Conservation (phyloP, 2,797 vertebrate genomes). For the Coendou prehensilis region DNA sequence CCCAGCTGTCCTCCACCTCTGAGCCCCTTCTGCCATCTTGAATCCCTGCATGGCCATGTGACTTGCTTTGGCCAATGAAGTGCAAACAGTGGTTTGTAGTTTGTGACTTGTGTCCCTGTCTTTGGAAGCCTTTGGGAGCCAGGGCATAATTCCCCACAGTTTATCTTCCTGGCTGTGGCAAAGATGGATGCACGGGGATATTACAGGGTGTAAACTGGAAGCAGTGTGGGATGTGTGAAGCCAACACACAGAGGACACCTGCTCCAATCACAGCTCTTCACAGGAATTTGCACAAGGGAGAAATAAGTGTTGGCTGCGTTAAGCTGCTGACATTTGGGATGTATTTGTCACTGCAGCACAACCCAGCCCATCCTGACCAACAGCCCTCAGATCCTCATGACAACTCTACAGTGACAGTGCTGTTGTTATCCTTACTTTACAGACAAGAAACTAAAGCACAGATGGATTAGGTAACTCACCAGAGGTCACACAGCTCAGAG, state of each 20-base stretch:
- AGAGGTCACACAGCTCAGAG: not conserved
- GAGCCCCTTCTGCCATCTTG: not conserved
- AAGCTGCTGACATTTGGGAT: not conserved
- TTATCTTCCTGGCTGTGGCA: not conserved
- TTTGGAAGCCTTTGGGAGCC: not conserved
- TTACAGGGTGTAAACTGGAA: not conserved
- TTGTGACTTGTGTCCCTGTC: not conserved
- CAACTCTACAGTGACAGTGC: no score
- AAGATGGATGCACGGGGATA: not conserved
- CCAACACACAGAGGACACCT: rapidly evolving
- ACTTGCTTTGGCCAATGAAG: constrained; percentile 11
- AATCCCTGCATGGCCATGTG: not conserved
- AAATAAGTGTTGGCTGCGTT: not conserved
- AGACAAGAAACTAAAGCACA: not conserved
- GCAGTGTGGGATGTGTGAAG: not conserved
- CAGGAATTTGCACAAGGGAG: not conserved
- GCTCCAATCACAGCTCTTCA: not conserved
- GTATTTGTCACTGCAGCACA: not conserved
- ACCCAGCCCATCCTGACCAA: not conserved
- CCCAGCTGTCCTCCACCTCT: not conserved
- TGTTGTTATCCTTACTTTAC: not conserved
- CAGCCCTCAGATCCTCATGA: not conserved
- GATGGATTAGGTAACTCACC: not conserved
- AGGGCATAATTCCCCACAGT: not conserved
- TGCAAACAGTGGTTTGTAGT: not conserved